A percentile compares a stretch with the other conserved stretches of the same genome.
Evolutionary conservation across 2,888 invertebrate species (phyloP).

Genomic region (Cataglyphis albicans): DNA sequence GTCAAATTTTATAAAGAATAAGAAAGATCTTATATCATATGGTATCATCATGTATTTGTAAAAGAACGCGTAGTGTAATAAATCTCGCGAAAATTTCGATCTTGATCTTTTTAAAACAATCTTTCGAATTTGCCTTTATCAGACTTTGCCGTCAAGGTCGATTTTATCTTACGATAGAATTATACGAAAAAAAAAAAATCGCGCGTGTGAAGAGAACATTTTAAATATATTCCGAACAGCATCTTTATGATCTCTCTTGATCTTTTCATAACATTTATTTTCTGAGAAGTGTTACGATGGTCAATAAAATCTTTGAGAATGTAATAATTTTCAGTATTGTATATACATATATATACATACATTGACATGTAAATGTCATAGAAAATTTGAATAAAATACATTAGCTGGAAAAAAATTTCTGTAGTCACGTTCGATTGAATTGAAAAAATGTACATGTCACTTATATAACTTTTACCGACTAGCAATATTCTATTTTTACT

Average conservation of each 20-base stretch:
- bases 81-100: not conserved
- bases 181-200: not conserved
- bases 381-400: not conserved
- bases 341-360: not conserved
- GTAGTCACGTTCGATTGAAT: not conserved
- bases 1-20: not conserved
- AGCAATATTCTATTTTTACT: not conserved
- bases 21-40: not conserved
- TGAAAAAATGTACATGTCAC: not conserved
- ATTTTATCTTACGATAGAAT: not conserved
- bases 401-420: not conserved
- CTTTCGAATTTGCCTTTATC: not conserved
- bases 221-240: not conserved
- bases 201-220: not conserved
- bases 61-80: not conserved
- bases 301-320: not conserved
- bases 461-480: constrained; percentile 31
- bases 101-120: not conserved
- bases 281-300: not conserved
- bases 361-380: not conserved
- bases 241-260: not conserved
- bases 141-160: not conserved
- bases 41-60: not conserved
- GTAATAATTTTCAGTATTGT: not conserved
- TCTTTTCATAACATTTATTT: not conserved